phyloP scores from a whole-genome alignment of 2,888 invertebrate genomes.

The Drosophila affinis region DNA sequence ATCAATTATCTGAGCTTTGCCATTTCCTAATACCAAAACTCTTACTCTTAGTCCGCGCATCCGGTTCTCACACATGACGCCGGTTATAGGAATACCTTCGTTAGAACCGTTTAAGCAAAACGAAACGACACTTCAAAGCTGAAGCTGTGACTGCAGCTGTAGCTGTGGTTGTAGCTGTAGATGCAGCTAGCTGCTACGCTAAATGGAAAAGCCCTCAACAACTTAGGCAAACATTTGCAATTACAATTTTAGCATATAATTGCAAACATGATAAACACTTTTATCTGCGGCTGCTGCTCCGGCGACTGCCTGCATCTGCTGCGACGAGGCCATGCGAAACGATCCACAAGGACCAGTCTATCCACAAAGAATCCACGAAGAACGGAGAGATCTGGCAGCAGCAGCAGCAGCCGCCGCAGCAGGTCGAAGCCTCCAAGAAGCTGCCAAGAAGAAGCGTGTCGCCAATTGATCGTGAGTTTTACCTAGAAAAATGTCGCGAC shows the following conservation, averaged over 20 bases:
- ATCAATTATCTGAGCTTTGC: neutral
- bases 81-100: conserved; percentile 54
- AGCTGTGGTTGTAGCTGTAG: conserved; percentile 34
- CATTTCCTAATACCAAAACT: conserved; percentile 20
- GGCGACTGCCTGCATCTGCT: conserved; percentile 37
- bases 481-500: conserved; percentile 83
- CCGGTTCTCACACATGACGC: conserved; percentile 69
- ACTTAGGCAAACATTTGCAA: conserved; percentile 78
- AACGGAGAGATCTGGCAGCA: conserved; percentile 33
- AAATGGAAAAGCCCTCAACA: conserved; percentile 65
- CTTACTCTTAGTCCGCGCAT: conserved; percentile 60
- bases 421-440: conserved; percentile 24
- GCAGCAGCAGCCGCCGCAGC: conserved; percentile 12
- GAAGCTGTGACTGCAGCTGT: neutral
- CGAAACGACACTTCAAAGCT: conserved; percentile 75
- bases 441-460: conserved; percentile 82
- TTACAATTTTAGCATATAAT: conserved; percentile 79
- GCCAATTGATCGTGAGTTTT: conserved; percentile 83
- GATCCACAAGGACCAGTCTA: conserved; percentile 37
- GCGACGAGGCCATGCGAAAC: conserved; percentile 15
- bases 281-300: conserved; percentile 54
- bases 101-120: conserved; percentile 78
- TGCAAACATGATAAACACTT: conserved; percentile 80
- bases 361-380: conserved; percentile 42
- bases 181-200: conserved; percentile 45